Evolutionary conservation across 2,113 vertebrate genomes (phyloP).

Genomic region (Cavia porcellus): DNA sequence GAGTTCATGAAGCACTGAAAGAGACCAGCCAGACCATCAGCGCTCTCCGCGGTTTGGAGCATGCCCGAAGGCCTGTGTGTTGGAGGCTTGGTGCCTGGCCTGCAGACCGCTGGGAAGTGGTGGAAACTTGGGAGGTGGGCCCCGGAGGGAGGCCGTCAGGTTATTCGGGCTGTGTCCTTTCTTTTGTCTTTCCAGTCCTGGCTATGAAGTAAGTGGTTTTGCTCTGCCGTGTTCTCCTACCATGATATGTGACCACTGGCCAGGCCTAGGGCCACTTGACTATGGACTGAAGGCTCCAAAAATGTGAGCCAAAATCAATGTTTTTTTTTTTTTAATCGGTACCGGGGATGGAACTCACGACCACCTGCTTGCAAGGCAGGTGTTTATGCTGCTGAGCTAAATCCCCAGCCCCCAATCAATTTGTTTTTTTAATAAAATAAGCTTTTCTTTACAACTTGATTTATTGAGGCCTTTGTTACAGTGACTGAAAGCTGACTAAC

Average conservation of each 20-base stretch:
- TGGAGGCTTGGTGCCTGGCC: background rate
- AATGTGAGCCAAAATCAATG: background rate
- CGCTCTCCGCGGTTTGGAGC: background rate
- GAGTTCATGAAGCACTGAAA: slow-evolving; percentile 99
- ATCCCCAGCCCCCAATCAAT: background rate
- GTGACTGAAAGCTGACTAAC: background rate
- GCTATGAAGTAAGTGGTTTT: background rate
- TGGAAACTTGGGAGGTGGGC: background rate
- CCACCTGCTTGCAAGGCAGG: no score
- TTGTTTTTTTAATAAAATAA: background rate
- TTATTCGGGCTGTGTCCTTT: background rate
- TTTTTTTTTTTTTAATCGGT: no score
- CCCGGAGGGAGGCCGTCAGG: background rate
- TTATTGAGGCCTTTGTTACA: background rate
- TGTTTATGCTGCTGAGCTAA: no score
- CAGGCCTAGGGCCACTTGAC: background rate
- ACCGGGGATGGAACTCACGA: no score
- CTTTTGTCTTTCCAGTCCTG: background rate
- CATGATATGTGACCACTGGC: background rate
- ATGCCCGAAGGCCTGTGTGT: background rate
- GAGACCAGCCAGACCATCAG: slow-evolving; percentile 56
- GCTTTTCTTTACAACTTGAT: background rate
- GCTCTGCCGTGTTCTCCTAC: background rate
- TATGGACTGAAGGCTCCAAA: background rate
- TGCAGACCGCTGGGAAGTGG: background rate